Evolutionary conservation across 2,797 vertebrate species (phyloP).

Genomic region (Helicolenus hilgendorfi): DNA sequence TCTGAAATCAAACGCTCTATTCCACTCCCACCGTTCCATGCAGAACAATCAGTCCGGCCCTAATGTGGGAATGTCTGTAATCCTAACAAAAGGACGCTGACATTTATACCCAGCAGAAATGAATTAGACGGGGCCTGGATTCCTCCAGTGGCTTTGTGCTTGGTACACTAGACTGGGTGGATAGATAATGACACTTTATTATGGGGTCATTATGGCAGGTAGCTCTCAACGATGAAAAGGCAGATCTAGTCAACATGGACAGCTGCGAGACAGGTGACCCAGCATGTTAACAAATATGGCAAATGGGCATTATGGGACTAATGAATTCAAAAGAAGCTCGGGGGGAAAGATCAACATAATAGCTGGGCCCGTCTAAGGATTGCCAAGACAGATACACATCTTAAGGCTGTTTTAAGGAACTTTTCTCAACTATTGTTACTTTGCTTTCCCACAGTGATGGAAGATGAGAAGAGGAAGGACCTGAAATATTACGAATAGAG

Average conservation of each 20-base stretch:
- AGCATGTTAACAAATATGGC: constrained; percentile 86
- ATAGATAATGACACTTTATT: constrained; percentile 90
- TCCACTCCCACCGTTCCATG: constrained; percentile 88
- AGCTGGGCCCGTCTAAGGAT: constrained; percentile 59
- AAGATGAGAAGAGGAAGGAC: constrained; percentile 23
- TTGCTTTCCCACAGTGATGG: constrained; percentile 76
- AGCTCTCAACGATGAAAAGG: constrained; percentile 87
- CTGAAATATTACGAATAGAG: constrained; percentile 9
- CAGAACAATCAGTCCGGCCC: constrained; percentile 86
- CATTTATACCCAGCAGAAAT: constrained; percentile 90
- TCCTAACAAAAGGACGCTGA: constrained; percentile 90
- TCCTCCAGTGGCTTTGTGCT: constrained; percentile 86
- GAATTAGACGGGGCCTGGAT: constrained; percentile 84
- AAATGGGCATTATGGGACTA: constrained; percentile 85
- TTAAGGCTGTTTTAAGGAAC: constrained; percentile 63
- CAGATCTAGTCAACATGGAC: constrained; percentile 83
- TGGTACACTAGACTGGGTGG: constrained; percentile 84
- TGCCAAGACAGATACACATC: constrained; percentile 77
- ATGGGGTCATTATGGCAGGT: constrained; percentile 86
- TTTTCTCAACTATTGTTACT: constrained; percentile 54
- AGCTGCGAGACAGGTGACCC: constrained; percentile 86
- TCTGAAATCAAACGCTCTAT: constrained; percentile 92
- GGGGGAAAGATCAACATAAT: constrained; percentile 80
- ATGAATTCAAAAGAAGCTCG: constrained; percentile 84
- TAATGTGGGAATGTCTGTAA: constrained; percentile 89